These are phyloP conservation scores for Muntiacus muntjak DNA, from an alignment of 2,113 vertebrate genomes.

Conservation along the genomic window DNA sequence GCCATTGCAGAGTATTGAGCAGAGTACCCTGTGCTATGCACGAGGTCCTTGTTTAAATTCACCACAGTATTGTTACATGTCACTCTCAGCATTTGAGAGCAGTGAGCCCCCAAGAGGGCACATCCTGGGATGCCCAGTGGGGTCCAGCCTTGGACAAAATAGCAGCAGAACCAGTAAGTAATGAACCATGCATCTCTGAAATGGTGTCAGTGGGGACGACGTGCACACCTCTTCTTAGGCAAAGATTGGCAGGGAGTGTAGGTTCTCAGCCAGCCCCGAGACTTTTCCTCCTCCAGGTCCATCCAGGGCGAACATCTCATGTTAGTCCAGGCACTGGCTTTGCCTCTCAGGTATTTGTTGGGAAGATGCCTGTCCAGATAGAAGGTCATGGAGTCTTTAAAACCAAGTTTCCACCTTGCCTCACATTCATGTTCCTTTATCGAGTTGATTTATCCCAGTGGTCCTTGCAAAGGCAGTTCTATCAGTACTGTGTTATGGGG, in stretches of 20 bases:
- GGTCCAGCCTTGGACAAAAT: background rate
- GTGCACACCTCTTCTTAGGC: too few relatives aligned
- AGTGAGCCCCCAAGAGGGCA: accelerated
- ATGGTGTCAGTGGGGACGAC: accelerated
- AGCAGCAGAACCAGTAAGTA: background rate
- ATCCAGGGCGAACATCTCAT: accelerated
- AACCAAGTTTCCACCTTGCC: background rate
- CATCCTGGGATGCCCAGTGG: too few relatives aligned
- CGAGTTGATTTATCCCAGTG: too few relatives aligned
- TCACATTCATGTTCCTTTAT: accelerated
- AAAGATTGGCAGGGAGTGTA: background rate
- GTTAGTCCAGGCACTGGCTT: accelerated
- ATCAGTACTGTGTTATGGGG: accelerated
- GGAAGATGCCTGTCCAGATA: background rate
- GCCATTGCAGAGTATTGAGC: background rate
- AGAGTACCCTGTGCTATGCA: background rate
- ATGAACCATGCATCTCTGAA: background rate
- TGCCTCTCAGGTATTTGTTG: background rate
- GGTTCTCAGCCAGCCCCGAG: background rate
- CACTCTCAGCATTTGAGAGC: background rate
- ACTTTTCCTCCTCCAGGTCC: too few relatives aligned
- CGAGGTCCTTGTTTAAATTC: background rate
- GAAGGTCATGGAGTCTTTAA: background rate
- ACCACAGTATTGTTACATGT: accelerated
- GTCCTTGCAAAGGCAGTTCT: background rate